These are phyloP conservation scores for Deladenus siricidicola DNA, from an alignment of 2,888 invertebrate genomes.

Conservation along the genomic window DNA sequence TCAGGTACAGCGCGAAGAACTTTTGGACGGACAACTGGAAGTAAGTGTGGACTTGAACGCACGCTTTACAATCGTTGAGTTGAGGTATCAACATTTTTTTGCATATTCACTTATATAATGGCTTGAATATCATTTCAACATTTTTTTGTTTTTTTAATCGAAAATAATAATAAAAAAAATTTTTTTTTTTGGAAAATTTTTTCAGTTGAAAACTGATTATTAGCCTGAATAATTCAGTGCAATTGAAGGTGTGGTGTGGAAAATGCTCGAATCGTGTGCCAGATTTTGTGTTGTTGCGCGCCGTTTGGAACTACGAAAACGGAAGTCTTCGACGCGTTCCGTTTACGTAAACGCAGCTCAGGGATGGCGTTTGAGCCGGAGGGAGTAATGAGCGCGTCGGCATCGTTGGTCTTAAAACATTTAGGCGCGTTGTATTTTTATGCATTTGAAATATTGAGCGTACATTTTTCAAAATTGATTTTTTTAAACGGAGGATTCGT, in stretches of 20 bases:
- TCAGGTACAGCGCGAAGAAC: conserved; percentile 19
- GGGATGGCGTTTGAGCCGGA: conserved; percentile 25
- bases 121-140: too few species aligned
- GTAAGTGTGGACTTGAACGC: conserved; percentile 12
- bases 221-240: too few species aligned
- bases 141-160: too few species aligned
- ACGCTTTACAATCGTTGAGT: conserved; percentile 13
- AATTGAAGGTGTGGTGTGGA: conserved; percentile 30
- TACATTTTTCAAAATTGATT: too few species aligned
- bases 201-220: too few species aligned
- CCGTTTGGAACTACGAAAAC: conserved; percentile 26
- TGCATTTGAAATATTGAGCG: too few species aligned
- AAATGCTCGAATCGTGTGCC: conserved; percentile 28
- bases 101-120: too few species aligned
- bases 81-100: too few species aligned
- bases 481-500: too few species aligned
- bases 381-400: conserved; percentile 15
- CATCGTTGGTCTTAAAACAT: conserved; percentile 11
- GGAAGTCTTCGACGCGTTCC: conserved; percentile 26
- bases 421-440: conserved; percentile 3
- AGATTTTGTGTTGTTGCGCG: conserved; percentile 22
- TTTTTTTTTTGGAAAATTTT: too few species aligned
- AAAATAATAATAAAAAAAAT: too few species aligned
- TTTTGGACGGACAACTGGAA: conserved; percentile 18
- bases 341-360: conserved; percentile 19